phyloP scores from a whole-genome alignment of 2,888 invertebrate species.

The Pseudococcus viburni region DNA sequence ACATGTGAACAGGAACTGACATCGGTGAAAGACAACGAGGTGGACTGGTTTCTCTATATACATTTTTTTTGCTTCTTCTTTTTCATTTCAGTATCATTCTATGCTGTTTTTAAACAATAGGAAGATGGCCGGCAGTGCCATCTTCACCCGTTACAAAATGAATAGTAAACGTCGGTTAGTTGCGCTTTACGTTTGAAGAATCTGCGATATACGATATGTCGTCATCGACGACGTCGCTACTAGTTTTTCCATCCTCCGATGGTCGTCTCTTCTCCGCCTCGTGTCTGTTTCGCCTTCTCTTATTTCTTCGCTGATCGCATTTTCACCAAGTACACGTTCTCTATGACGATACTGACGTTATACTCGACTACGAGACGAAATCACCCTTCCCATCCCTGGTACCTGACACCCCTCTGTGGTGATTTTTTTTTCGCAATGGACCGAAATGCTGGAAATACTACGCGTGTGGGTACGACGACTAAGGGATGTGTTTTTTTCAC shows the following conservation, averaged over 20 bases:
- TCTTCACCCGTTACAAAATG: slow-evolving; percentile 65
- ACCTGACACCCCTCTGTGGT: too few relatives aligned
- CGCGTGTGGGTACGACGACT: too few relatives aligned
- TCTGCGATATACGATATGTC: slow-evolving; percentile 29
- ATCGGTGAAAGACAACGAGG: slow-evolving; percentile 65
- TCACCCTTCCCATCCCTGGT: too few relatives aligned
- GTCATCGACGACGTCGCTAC: neutral
- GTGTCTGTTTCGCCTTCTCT: neutral
- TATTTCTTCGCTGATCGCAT: neutral
- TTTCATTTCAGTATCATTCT: slow-evolving; percentile 2
- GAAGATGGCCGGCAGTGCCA: slow-evolving; percentile 65
- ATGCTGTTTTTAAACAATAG: slow-evolving; percentile 55
- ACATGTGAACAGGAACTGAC: slow-evolving; percentile 66
- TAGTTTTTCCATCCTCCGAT: neutral
- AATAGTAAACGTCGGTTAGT: slow-evolving; percentile 50
- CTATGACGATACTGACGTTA: too few relatives aligned
- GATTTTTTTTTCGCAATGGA: neutral
- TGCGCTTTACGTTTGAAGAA: slow-evolving; percentile 28
- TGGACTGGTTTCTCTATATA: slow-evolving; percentile 59
- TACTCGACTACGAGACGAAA: too few relatives aligned
- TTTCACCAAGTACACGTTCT: too few relatives aligned
- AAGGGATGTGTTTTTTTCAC: neutral
- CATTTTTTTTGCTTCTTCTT: slow-evolving; percentile 20
- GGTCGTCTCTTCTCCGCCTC: neutral
- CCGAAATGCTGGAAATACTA: neutral